phyloP scores from a whole-genome alignment of 2,888 invertebrate species.

The Agrochola circellaris region DNA sequence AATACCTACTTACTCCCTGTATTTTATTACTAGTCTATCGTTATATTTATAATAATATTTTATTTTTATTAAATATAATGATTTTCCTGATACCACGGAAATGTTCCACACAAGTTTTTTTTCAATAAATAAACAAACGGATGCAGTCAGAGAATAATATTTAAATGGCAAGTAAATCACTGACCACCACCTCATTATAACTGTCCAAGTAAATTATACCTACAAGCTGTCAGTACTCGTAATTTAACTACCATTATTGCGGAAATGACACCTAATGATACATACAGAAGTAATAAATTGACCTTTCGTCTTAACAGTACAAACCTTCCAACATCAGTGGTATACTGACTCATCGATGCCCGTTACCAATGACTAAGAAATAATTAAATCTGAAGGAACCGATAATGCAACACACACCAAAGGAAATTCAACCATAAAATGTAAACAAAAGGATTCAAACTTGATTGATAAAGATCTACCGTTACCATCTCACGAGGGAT shows the following conservation, averaged over 20 bases:
- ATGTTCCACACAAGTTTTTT: neutral
- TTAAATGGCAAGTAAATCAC: constrained; percentile 43
- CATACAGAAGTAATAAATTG: constrained; percentile 46
- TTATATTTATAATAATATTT: neutral
- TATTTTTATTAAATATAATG: neutral
- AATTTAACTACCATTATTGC: constrained; percentile 36
- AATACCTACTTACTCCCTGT: neutral
- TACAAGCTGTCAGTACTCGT: constrained; percentile 35
- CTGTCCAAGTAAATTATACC: constrained; percentile 43
- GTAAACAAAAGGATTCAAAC: constrained; percentile 71
- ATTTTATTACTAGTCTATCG: neutral
- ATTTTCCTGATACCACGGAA: neutral
- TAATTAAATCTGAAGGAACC: constrained; percentile 84
- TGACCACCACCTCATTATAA: constrained; percentile 26
- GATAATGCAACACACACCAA: constrained; percentile 72
- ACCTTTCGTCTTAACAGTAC: constrained; percentile 58
- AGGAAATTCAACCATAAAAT: constrained; percentile 71
- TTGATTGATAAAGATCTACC: constrained; percentile 69
- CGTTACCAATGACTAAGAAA: constrained; percentile 88
- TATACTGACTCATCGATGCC: constrained; percentile 81
- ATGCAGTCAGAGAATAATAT: constrained; percentile 26
- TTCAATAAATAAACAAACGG: constrained; percentile 26
- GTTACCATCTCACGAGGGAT: constrained; percentile 80
- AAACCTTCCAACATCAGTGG: constrained; percentile 67
- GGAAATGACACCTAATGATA: constrained; percentile 55